Evolutionary conservation across 2,888 invertebrate genomes (phyloP).

Genomic region (Platycheirus albimanus): DNA sequence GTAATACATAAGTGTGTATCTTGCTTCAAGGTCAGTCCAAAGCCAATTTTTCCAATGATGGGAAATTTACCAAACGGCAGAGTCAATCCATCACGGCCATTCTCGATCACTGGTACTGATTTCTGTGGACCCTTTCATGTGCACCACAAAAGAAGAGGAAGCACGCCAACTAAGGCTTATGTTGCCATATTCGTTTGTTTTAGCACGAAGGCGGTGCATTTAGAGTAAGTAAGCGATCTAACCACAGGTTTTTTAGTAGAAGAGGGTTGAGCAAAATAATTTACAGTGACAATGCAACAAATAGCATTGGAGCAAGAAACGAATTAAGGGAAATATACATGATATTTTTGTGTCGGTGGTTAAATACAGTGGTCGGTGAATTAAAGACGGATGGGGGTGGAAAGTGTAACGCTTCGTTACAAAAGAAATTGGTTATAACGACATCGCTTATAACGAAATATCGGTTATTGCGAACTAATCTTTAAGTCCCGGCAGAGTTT

Average conservation of each 20-base stretch:
- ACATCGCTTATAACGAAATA: no score
- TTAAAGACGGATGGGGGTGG: not conserved
- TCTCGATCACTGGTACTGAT: not conserved
- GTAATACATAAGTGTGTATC: not conserved
- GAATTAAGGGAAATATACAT: not conserved
- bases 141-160: not conserved
- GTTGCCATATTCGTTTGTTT: not conserved
- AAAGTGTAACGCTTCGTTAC: not conserved
- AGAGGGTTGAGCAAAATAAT: not conserved
- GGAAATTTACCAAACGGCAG: not conserved
- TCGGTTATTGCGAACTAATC: no score
- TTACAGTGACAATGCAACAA: not conserved
- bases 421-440: no score
- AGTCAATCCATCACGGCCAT: not conserved
- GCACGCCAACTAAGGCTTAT: not conserved
- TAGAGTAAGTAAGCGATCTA: not conserved
- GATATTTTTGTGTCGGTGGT: not conserved
- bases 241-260: not conserved
- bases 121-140: slow-evolving; percentile 3
- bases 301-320: not conserved
- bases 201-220: not conserved
- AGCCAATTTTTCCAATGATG: not conserved
- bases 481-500: no score
- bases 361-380: not conserved
- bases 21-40: not conserved